Base-by-base conservation (phyloP, 2,888 invertebrate species). In the Pristionchus entomophagus region DNA sequence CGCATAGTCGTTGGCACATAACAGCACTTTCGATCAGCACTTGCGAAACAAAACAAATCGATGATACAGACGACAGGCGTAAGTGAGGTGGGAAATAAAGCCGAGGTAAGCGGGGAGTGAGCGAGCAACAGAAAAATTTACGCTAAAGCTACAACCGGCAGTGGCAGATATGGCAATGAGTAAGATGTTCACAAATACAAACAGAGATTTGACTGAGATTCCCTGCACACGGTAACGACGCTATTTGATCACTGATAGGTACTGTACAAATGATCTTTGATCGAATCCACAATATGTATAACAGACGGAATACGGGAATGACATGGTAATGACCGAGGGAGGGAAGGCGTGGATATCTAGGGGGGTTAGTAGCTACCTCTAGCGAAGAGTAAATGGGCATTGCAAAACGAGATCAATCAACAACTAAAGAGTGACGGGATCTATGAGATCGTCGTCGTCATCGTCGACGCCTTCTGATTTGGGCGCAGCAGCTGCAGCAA, bases 1-100 rank as follows among this genome's bases (percentile, higher is more conserved):
- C 73, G 41, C 45, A 45, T 73, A 73, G 41, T 73, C 69, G 69
- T 73, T 73, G 73, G 73, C 41, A 26, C 73, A 73, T 45, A 73
- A n/a, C n/a, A n/a, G 38, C 22, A 41, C 73, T 1, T 41, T 26
- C 19, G 73, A n/a, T 26, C n/a, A n/a, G 38, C 22, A 41, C 73
- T 1, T 41, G 6, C 19, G 73, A n/a, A 12, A 19, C 69, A 38
- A 17, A 19, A n/a, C 35, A 69, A 69, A 22, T 38, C 14, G 65
- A 35, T 65, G 32, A 65, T 65, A 35, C 35, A 32, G 14, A 69
- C 29, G 22, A 73, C 2, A 8, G 26, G n/a, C n/a, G n/a, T 73
- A 73, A 73, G 73, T 73, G 73, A 73, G 73, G 73, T 73, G 35
- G 32, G n/a, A n/a, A n/a, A n/a, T 73, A 73, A 73, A 73, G 73